Conservation (phyloP, 2,888 invertebrate species). For the Ochlodes sylvanus region DNA sequence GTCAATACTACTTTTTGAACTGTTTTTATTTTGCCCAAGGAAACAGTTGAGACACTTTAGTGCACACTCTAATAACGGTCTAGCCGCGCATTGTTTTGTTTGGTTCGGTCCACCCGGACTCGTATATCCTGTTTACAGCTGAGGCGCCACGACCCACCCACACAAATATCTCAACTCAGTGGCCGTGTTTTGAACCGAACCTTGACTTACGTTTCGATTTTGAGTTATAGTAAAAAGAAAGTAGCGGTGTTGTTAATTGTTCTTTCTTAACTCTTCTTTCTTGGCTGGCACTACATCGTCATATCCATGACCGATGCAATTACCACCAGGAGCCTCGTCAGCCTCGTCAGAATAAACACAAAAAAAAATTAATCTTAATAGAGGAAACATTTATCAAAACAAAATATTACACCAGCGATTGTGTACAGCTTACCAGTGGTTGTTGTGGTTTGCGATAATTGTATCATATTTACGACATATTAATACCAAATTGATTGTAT, state of each 20-base stretch:
- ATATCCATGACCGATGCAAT: no score
- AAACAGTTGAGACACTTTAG: slow-evolving; percentile 20
- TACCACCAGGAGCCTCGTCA: no score
- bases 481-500: no score
- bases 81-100: slow-evolving; percentile 23
- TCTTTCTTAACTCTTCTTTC: no score
- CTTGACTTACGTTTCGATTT: slow-evolving; percentile 1
- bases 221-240: not conserved
- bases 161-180: slow-evolving; percentile 24
- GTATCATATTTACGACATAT: not conserved
- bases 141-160: slow-evolving; percentile 32
- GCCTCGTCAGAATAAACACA: no score
- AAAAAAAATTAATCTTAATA: no score
- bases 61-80: slow-evolving; percentile 28
- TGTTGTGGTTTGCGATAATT: not conserved
- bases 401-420: not conserved
- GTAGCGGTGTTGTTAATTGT: not conserved
- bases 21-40: slow-evolving; percentile 8
- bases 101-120: slow-evolving; percentile 2
- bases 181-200: slow-evolving; percentile 2
- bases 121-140: slow-evolving; percentile 33
- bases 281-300: no score
- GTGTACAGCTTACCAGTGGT: not conserved
- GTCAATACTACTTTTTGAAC: not conserved
- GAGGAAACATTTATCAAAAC: not conserved